Evolutionary conservation across 2,888 invertebrate genomes (phyloP).

Genomic region (Andrena bicolor): DNA sequence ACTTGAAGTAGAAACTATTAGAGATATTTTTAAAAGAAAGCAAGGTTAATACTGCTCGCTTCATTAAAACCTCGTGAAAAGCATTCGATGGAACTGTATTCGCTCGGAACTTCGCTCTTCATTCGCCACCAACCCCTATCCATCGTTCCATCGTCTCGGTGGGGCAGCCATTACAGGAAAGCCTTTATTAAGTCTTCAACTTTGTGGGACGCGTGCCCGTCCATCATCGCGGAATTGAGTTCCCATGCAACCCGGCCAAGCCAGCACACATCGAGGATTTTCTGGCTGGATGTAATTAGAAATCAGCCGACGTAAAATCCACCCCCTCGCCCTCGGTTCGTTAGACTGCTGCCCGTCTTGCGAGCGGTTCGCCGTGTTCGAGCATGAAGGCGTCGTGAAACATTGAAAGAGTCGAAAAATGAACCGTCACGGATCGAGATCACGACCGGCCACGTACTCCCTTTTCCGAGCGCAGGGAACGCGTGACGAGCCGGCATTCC

Average conservation of each 20-base stretch:
- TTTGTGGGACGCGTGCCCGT: slow-evolving; percentile 74
- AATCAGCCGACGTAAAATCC: slow-evolving; percentile 47
- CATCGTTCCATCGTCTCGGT: slow-evolving; percentile 48
- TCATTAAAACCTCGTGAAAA: slow-evolving; percentile 42
- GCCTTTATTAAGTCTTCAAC: slow-evolving; percentile 79
- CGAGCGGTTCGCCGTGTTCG: slow-evolving; percentile 6
- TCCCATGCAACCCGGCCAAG: slow-evolving; percentile 50
- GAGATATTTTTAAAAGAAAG: slow-evolving; percentile 25
- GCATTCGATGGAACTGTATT: slow-evolving; percentile 37
- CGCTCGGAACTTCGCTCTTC: slow-evolving; percentile 23
- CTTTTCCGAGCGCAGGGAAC: slow-evolving; percentile 21
- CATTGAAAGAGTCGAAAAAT: slow-evolving; percentile 11
- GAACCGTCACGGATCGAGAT: not conserved
- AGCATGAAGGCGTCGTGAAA: not conserved
- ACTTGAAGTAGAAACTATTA: slow-evolving; percentile 30
- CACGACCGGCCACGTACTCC: not conserved
- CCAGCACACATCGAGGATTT: slow-evolving; percentile 62
- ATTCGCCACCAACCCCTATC: slow-evolving; percentile 34
- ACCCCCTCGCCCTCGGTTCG: slow-evolving; percentile 18
- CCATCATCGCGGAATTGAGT: slow-evolving; percentile 74
- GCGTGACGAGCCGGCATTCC: slow-evolving; percentile 15
- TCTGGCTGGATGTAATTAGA: slow-evolving; percentile 65
- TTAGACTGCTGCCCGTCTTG: slow-evolving; percentile 1
- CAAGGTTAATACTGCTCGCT: slow-evolving; percentile 28
- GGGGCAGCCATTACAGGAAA: slow-evolving; percentile 70